These are phyloP conservation scores for Sturnira hondurensis DNA, from an alignment of 2,113 vertebrate genomes.

Conservation along the genomic window DNA sequence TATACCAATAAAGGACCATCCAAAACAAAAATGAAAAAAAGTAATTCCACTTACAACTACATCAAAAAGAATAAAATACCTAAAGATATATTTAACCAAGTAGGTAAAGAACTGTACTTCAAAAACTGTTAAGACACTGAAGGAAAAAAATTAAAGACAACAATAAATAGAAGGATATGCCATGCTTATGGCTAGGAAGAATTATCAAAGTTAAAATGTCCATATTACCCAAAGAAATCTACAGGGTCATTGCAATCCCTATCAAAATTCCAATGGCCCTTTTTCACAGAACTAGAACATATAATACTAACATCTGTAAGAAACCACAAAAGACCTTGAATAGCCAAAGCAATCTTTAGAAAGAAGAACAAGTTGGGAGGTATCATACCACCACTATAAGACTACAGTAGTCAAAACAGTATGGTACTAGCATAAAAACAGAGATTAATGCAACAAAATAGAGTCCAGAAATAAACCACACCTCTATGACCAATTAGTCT, in stretches of 20 bases:
- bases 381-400: background rate
- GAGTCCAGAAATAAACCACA: background rate
- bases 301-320: background rate
- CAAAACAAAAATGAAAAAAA: background rate
- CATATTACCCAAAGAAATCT: too few species aligned
- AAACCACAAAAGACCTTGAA: background rate
- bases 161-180: background rate
- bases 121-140: background rate
- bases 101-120: background rate
- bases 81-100: background rate
- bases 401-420: background rate
- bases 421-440: background rate
- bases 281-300: background rate
- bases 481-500: background rate
- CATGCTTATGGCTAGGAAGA: background rate
- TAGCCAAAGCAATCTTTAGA: background rate
- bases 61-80: background rate
- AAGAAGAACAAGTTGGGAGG: background rate
- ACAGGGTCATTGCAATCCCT: too few species aligned
- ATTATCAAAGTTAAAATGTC: background rate
- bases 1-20: background rate
- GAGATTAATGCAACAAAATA: background rate
- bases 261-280: background rate
- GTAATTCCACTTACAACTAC: background rate
- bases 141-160: background rate